Percentiles rank a stretch among this genome's conserved stretches.
phyloP scores from a whole-genome alignment of 2,113 vertebrate genomes.

The Cygnus buccinator region DNA sequence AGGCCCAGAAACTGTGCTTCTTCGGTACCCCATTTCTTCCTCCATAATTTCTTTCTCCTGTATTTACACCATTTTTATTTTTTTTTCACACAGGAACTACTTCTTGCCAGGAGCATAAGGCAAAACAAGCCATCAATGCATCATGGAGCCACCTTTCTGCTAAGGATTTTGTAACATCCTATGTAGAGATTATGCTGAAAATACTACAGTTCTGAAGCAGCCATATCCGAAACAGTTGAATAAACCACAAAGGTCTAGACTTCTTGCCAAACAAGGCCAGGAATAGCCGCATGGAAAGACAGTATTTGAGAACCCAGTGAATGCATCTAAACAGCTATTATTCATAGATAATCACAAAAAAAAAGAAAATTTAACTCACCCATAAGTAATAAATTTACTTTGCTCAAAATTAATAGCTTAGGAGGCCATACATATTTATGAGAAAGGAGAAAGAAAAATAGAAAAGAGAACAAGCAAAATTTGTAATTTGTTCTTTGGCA shows the following conservation, averaged over 20 bases:
- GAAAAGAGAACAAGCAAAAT: background rate
- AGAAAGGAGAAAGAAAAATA: background rate
- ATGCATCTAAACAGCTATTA: constrained; percentile 2
- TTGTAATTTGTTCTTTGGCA: background rate
- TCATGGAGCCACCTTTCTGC: background rate
- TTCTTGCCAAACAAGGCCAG: background rate
- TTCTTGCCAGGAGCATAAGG: background rate
- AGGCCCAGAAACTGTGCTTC: background rate
- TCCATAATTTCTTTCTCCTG: background rate
- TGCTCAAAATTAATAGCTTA: constrained; percentile 12
- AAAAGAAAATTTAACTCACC: constrained; percentile 14
- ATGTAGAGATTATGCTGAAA: background rate
- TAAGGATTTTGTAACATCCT: background rate
- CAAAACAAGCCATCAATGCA: background rate
- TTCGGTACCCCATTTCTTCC: background rate
- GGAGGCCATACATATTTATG: constrained; percentile 21
- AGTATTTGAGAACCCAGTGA: background rate
- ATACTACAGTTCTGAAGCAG: background rate
- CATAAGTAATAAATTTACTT: background rate
- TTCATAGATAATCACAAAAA: background rate
- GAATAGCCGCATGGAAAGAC: background rate
- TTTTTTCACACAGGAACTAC: background rate
- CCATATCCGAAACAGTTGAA: background rate
- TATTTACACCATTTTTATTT: background rate
- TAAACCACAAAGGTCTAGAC: background rate